phyloP scores from a whole-genome alignment of 2,888 invertebrate species.

The Octodonta nipae region DNA sequence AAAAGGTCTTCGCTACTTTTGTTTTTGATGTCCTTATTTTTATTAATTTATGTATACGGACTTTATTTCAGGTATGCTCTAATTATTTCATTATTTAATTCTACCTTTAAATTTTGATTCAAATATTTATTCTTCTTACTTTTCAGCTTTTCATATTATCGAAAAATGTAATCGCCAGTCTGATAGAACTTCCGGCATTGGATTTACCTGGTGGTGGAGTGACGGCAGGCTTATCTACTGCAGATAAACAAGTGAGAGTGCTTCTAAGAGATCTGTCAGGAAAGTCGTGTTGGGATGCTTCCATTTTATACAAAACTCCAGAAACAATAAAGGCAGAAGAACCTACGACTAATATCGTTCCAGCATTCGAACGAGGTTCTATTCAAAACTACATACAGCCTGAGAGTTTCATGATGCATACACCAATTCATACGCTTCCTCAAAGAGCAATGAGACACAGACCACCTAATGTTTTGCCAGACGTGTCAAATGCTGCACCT shows the following conservation, averaged over 20 bases:
- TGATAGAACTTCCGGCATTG: constrained; percentile 77
- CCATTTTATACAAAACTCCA: constrained; percentile 73
- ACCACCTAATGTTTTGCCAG: constrained; percentile 64
- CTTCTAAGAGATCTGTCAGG: constrained; percentile 81
- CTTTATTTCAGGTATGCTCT: too few relatives aligned
- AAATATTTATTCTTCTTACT: too few relatives aligned
- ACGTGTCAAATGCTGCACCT: constrained; percentile 66
- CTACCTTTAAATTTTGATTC: constrained; percentile 1
- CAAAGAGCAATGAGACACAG: constrained; percentile 57
- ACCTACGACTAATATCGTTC: too few relatives aligned
- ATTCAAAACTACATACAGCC: constrained; percentile 24
- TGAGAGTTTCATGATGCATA: constrained; percentile 28
- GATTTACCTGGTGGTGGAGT: constrained; percentile 67
- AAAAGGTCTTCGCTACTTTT: too few relatives aligned
- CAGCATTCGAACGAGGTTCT: too few relatives aligned
- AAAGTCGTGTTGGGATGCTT: constrained; percentile 92
- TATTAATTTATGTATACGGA: too few relatives aligned
- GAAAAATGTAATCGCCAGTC: constrained; percentile 68
- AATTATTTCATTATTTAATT: too few relatives aligned
- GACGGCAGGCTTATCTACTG: constrained; percentile 63
- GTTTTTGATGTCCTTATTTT: too few relatives aligned
- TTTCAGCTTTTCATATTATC: constrained; percentile 75
- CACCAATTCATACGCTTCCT: constrained; percentile 34
- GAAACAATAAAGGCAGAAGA: too few relatives aligned
- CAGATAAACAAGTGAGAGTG: constrained; percentile 65